Percentiles rank a stretch among this genome's conserved stretches.
Conservation (phyloP, 2,888 invertebrate species). For the Hybos culiciformis region DNA sequence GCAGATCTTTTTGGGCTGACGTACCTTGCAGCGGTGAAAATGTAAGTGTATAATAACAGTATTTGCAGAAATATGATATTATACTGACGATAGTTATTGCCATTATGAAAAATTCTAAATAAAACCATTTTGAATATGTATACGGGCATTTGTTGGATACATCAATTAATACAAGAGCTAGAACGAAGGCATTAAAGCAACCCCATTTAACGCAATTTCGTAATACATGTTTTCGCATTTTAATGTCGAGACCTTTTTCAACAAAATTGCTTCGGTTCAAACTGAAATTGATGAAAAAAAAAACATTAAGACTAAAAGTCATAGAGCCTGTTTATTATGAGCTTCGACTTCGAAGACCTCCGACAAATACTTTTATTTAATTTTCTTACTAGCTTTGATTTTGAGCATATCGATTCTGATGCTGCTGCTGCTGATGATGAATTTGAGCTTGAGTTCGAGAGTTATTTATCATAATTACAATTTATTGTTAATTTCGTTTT, state of each 20-base stretch:
- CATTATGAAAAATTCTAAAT: slow-evolving; percentile 35
- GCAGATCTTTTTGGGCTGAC: slow-evolving; percentile 38
- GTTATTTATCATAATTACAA: too few species aligned
- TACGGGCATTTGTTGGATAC: slow-evolving; percentile 25
- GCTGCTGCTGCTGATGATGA: too few species aligned
- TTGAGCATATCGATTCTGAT: too few species aligned
- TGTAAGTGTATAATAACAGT: slow-evolving; percentile 34
- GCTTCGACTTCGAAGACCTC: too few species aligned
- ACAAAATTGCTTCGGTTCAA: too few species aligned
- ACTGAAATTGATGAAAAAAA: too few species aligned
- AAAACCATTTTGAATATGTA: slow-evolving; percentile 26
- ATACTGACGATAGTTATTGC: slow-evolving; percentile 38
- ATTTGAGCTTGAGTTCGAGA: too few species aligned
- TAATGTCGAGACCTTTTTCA: slow-evolving; percentile 23
- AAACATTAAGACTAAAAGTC: too few species aligned
- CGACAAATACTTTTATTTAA: too few species aligned
- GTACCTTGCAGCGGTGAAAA: slow-evolving; percentile 37
- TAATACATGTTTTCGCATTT: slow-evolving; percentile 21
- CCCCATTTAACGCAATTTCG: slow-evolving; percentile 29
- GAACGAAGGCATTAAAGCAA: slow-evolving; percentile 22
- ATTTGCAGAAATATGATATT: slow-evolving; percentile 39
- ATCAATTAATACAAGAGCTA: slow-evolving; percentile 25
- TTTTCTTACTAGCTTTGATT: too few species aligned
- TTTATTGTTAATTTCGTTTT: too few species aligned
- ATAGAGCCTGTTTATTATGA: too few species aligned